Percentiles rank a stretch among this genome's conserved stretches.
Conservation (phyloP, 2,888 invertebrate species). For the Tineola bisselliella region DNA sequence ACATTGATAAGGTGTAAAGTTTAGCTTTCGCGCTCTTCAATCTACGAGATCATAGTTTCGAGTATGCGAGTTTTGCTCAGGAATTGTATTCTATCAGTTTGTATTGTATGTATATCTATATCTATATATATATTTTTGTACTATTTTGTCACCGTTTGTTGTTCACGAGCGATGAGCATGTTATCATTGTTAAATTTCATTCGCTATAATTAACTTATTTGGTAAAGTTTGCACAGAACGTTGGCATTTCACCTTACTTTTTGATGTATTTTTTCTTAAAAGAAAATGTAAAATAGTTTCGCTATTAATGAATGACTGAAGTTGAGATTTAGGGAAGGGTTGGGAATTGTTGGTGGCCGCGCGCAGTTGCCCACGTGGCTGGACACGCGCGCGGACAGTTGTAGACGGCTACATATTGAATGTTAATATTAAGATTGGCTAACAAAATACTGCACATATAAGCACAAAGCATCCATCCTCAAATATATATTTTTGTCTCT, state of each 20-base stretch:
- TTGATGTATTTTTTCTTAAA: constrained; percentile 60
- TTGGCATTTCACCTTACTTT: constrained; percentile 66
- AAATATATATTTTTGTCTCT: constrained; percentile 30
- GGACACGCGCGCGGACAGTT: not conserved
- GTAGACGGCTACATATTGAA: constrained; percentile 27
- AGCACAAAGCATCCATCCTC: constrained; percentile 68
- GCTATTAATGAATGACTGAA: constrained; percentile 50
- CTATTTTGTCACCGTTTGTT: constrained; percentile 25
- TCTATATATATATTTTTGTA: constrained; percentile 9
- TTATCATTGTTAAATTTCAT: constrained; percentile 53
- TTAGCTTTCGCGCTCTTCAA: not conserved
- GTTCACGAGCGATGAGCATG: constrained; percentile 36
- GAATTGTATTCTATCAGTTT: constrained; percentile 41
- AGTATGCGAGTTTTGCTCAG: constrained; percentile 44
- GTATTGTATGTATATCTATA: not conserved
- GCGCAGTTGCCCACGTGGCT: not conserved
- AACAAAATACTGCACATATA: constrained; percentile 58
- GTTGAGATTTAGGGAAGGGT: constrained; percentile 41
- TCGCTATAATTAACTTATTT: constrained; percentile 38
- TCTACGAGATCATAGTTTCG: not conserved
- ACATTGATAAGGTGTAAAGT: not conserved
- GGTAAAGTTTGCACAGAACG: constrained; percentile 62
- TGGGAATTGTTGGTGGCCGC: not conserved
- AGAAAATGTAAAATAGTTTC: constrained; percentile 55
- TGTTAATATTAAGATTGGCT: constrained; percentile 52